Evolutionary conservation across 2,888 invertebrate species (phyloP).

Genomic region (Coremacera marginata): DNA sequence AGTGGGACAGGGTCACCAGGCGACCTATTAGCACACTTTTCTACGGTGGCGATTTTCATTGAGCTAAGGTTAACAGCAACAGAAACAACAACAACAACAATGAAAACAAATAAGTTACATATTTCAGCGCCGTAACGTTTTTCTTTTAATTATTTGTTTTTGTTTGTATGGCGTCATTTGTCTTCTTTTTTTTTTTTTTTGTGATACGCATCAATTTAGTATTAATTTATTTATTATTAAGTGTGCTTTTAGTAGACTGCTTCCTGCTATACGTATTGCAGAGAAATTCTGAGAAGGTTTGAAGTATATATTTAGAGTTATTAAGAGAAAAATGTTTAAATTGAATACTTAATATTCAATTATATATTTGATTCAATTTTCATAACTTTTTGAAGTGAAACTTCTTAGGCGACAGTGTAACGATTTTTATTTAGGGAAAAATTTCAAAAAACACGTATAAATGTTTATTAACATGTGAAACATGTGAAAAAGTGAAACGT

Average conservation of each 20-base stretch:
- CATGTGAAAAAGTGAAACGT: too few species aligned
- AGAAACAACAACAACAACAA: conserved; percentile 17
- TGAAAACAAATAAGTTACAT: conserved; percentile 10
- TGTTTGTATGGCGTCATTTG: conserved; percentile 16
- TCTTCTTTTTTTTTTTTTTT: not conserved
- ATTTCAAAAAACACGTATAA: too few species aligned
- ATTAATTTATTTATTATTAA: not conserved
- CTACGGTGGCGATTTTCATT: conserved; percentile 61
- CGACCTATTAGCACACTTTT: conserved; percentile 68
- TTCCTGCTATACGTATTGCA: too few species aligned
- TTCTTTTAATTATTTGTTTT: not conserved
- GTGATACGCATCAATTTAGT: not conserved
- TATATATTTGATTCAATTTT: too few species aligned
- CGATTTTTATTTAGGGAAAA: too few species aligned
- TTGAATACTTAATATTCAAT: too few species aligned
- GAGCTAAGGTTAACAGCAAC: conserved; percentile 61
- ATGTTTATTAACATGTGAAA: too few species aligned
- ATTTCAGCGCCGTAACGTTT: not conserved
- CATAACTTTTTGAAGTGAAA: too few species aligned
- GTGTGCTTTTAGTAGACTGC: not conserved
- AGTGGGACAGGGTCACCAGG: conserved; percentile 66
- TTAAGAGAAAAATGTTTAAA: too few species aligned
- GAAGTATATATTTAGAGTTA: too few species aligned
- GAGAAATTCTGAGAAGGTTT: too few species aligned
- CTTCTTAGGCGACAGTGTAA: too few species aligned